Evolutionary conservation across 92 coral and sea anemone genomes (phyloP).

Genomic region (Porites cylindrica): DNA sequence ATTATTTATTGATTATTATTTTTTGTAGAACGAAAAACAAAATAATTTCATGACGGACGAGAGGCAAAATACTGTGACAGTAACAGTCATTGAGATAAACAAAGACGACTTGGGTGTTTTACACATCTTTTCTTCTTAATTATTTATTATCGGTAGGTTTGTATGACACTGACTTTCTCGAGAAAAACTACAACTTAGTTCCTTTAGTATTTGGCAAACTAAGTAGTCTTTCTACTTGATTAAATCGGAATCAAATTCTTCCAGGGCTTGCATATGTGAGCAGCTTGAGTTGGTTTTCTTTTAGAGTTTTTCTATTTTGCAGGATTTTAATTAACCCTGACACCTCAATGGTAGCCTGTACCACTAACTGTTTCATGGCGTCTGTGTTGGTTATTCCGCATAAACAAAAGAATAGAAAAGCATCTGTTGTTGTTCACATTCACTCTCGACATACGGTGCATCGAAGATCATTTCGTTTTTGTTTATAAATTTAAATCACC

Average conservation of each 20-base stretch:
- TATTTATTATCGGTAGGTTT: constrained; percentile 22
- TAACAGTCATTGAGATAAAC: background rate
- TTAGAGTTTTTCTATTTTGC: background rate
- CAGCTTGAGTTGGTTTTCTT: too few relatives aligned
- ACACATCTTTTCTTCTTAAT: background rate
- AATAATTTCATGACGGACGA: background rate
- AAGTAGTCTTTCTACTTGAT: too few relatives aligned
- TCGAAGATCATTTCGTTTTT: background rate
- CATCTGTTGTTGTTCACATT: background rate
- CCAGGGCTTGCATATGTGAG: background rate
- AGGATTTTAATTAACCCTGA: background rate
- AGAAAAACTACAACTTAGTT: background rate
- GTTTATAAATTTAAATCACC: background rate
- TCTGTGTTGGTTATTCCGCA: background rate
- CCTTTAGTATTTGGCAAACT: background rate
- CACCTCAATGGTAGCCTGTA: background rate
- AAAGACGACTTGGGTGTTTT: background rate
- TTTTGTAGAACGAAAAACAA: background rate
- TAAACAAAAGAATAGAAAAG: background rate
- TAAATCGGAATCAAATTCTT: background rate
- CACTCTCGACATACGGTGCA: background rate
- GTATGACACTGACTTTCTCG: background rate
- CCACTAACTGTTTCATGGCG: background rate
- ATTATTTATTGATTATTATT: too few relatives aligned
- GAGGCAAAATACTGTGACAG: background rate